Conservation (phyloP, 2,888 invertebrate species). For the Andrena dorsata region DNA sequence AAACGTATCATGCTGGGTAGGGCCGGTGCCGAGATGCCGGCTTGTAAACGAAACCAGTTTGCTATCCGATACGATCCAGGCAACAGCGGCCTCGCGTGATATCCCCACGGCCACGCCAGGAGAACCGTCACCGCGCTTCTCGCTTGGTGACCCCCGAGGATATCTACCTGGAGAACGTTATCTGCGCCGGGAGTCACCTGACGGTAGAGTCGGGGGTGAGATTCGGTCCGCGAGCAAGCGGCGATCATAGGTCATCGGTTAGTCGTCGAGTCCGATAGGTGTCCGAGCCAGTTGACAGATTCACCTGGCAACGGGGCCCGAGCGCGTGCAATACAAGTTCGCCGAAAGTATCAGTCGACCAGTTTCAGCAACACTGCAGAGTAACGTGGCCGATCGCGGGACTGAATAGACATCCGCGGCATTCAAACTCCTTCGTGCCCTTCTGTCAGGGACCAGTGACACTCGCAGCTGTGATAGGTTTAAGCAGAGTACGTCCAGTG, state of each 20-base stretch:
- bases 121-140: conserved; percentile 67
- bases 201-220: conserved; percentile 47
- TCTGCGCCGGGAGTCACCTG: conserved; percentile 37
- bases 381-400: too few relatives aligned
- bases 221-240: conserved; percentile 16
- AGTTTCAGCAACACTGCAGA: too few relatives aligned
- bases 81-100: conserved; percentile 81
- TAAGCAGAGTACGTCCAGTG: conserved; percentile 24
- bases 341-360: too few relatives aligned
- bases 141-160: conserved; percentile 59
- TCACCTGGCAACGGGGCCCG: not conserved
- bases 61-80: conserved; percentile 85
- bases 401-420: not conserved
- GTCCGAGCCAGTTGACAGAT: not conserved
- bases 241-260: not conserved
- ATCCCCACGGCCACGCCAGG: conserved; percentile 68
- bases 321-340: not conserved
- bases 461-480: not conserved
- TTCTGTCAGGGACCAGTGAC: conserved; percentile 7
- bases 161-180: conserved; percentile 65
- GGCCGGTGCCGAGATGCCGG: conserved; percentile 84
- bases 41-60: conserved; percentile 85
- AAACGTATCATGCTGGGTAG: conserved; percentile 85
- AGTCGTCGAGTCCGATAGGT: not conserved
- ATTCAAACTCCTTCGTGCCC: not conserved